Percentiles rank a stretch among this genome's conserved stretches.
Conservation (phyloP, 2,888 invertebrate genomes). For the Timema podura region DNA sequence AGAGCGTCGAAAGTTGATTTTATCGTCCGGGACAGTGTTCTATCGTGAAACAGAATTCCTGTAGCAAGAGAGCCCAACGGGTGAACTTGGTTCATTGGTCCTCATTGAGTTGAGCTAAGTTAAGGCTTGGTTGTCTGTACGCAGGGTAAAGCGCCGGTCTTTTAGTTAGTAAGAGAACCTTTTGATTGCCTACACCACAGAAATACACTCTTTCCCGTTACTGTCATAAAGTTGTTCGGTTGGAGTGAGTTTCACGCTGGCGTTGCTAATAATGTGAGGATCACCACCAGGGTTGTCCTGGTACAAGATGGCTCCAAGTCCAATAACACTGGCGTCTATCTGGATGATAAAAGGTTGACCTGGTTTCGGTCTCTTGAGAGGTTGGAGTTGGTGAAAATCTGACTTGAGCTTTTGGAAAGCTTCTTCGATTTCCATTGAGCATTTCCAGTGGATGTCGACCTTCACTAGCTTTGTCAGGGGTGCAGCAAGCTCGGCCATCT, state of each 20-base stretch:
- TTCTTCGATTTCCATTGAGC: neutral
- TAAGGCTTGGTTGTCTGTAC: slow-evolving; percentile 3
- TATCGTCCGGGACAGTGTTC: neutral
- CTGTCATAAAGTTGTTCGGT: neutral
- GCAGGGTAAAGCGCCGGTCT: neutral
- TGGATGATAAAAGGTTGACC: neutral
- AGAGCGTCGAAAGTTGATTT: neutral
- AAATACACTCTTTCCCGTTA: neutral
- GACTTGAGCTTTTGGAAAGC: neutral
- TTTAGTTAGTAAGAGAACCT: neutral
- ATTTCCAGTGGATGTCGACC: neutral
- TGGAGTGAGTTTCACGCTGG: neutral
- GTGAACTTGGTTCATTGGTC: neutral
- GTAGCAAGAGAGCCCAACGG: neutral
- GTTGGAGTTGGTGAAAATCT: neutral
- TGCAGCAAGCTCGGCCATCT: neutral
- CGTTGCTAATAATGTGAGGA: neutral
- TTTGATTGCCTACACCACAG: neutral
- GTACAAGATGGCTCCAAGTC: no score
- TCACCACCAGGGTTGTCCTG: no score
- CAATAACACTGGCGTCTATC: neutral
- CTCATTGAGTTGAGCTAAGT: neutral
- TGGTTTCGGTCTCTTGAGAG: neutral
- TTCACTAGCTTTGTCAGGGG: neutral
- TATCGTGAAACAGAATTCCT: neutral